Evolutionary conservation across 2,113 vertebrate genomes (phyloP).

Genomic region (Noturus placidus): DNA sequence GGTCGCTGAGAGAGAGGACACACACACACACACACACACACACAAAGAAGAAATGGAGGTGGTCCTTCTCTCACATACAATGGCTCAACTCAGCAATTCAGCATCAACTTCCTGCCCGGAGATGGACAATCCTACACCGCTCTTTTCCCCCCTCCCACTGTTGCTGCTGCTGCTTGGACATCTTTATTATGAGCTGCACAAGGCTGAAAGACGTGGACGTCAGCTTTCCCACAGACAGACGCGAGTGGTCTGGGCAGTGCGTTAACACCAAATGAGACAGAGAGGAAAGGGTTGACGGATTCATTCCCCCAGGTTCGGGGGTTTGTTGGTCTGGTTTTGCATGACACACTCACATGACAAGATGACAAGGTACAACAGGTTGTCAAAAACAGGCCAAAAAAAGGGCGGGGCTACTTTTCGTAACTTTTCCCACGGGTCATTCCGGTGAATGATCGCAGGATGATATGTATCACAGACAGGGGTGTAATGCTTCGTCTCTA

Average conservation of each 20-base stretch:
- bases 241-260: conserved; percentile 44
- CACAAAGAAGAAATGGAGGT: conserved; percentile 50
- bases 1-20: conserved; percentile 40
- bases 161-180: conserved; percentile 43
- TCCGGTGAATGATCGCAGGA: neutral
- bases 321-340: neutral
- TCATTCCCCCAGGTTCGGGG: neutral
- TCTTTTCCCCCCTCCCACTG: conserved; percentile 18
- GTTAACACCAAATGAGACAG: conserved; percentile 42
- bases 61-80: conserved; percentile 53
- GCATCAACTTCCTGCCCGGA: conserved; percentile 63
- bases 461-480: neutral
- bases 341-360: neutral
- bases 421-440: neutral
- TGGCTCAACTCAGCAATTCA: conserved; percentile 60
- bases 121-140: conserved; percentile 44
- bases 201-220: conserved; percentile 41
- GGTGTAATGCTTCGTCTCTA: neutral
- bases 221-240: conserved; percentile 58
- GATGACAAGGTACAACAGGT: neutral
- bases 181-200: conserved; percentile 55
- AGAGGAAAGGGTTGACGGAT: conserved; percentile 18
- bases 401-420: neutral
- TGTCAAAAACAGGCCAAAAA: neutral
- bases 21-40: neutral